Conservation (phyloP, 2,797 vertebrate genomes). For the Anomalospiza imberbis region DNA sequence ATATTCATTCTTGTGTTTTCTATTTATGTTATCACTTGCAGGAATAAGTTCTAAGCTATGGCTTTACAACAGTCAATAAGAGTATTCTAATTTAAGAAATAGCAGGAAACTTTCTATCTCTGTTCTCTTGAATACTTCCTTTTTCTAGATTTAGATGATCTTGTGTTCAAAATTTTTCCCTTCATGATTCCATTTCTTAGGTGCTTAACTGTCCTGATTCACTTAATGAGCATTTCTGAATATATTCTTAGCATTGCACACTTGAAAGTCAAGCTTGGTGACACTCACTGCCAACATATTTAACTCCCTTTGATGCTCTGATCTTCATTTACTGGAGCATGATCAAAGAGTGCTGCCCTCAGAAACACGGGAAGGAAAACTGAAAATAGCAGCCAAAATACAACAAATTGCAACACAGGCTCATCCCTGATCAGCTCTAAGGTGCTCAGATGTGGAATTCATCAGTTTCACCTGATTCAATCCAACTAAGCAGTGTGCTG, state of each 20-base stretch:
- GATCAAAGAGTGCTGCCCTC: conserved; percentile 40
- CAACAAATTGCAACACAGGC: not conserved
- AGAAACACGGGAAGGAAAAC: not conserved
- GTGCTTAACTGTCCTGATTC: not conserved
- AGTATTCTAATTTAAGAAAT: not conserved
- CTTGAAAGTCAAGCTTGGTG: conserved; percentile 35
- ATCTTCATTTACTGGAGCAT: conserved; percentile 42
- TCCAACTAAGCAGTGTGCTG: not conserved
- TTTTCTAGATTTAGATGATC: not conserved
- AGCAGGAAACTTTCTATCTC: not conserved
- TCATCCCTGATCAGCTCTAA: not conserved
- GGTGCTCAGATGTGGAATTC: not conserved
- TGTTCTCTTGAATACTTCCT: not conserved
- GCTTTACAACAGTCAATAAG: not conserved
- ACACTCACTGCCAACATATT: conserved; percentile 38
- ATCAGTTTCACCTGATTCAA: not conserved
- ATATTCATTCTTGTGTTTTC: not conserved
- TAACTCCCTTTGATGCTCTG: conserved; percentile 57
- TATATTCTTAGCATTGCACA: not conserved
- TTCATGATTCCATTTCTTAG: not conserved
- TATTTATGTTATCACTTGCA: not conserved
- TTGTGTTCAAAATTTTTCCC: not conserved
- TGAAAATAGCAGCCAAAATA: conserved; percentile 17
- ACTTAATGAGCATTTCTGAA: conserved; percentile 2
- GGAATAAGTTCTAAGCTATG: not conserved